Conservation (phyloP, 2,888 invertebrate species). For the Pollenia labialis region DNA sequence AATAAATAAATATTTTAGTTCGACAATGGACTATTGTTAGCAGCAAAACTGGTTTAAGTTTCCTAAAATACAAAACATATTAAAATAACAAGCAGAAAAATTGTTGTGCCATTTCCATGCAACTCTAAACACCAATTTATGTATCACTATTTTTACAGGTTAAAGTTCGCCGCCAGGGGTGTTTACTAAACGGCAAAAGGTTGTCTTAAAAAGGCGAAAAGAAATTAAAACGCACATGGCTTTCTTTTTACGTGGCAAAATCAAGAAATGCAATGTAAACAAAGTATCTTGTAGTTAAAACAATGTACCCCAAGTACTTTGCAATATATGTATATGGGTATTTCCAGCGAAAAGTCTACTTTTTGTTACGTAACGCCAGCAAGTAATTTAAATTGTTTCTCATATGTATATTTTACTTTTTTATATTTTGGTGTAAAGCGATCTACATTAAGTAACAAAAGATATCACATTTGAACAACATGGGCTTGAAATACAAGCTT, state of each 20-base stretch:
- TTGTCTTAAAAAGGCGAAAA: slow-evolving; percentile 47
- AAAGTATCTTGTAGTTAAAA: slow-evolving; percentile 14
- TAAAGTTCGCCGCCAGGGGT: slow-evolving; percentile 63
- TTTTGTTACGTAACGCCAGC: too few relatives aligned
- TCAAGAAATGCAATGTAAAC: slow-evolving; percentile 44
- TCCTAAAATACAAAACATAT: not conserved
- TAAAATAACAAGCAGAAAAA: slow-evolving; percentile 11
- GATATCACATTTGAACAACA: too few relatives aligned
- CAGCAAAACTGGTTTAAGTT: not conserved
- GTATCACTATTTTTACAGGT: slow-evolving; percentile 48
- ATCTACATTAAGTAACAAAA: too few relatives aligned
- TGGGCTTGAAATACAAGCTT: too few relatives aligned
- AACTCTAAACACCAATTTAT: slow-evolving; percentile 59
- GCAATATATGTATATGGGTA: too few relatives aligned
- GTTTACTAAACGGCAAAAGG: slow-evolving; percentile 66
- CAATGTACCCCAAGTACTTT: too few relatives aligned
- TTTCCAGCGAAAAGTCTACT: too few relatives aligned
- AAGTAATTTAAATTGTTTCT: too few relatives aligned
- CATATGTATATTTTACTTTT: too few relatives aligned
- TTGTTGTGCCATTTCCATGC: slow-evolving; percentile 43
- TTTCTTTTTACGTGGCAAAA: not conserved
- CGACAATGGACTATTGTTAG: slow-evolving; percentile 19
- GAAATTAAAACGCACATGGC: slow-evolving; percentile 20
- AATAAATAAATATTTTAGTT: slow-evolving; percentile 50
- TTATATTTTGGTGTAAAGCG: too few relatives aligned